These are phyloP conservation scores for Cyaniris semiargus DNA, from an alignment of 2,888 invertebrate genomes.

Conservation along the genomic window DNA sequence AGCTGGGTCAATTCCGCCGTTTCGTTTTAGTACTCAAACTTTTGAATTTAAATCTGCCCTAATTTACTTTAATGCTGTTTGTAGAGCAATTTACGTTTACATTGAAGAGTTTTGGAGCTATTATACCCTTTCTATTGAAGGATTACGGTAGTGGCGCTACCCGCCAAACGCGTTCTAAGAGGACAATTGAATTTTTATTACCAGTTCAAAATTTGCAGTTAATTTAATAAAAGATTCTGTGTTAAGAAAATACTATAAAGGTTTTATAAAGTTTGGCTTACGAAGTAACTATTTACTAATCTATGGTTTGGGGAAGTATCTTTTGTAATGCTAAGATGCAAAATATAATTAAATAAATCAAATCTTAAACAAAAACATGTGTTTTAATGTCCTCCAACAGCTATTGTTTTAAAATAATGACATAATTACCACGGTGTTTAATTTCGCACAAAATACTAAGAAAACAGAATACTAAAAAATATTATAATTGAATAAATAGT, in stretches of 20 bases:
- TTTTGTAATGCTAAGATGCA: no score
- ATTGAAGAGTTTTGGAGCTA: not conserved
- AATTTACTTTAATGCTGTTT: conserved; percentile 14
- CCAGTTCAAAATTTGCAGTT: not conserved
- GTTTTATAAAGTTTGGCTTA: no score
- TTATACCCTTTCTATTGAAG: conserved; percentile 3
- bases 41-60: conserved; percentile 20
- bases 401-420: not conserved
- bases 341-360: not conserved
- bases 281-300: no score
- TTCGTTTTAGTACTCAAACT: conserved; percentile 18
- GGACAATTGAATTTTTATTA: not conserved
- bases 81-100: conserved; percentile 8
- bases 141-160: not conserved
- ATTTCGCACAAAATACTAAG: not conserved
- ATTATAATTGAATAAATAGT: not conserved
- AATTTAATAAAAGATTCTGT: not conserved
- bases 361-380: not conserved
- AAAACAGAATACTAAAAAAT: no score
- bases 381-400: not conserved
- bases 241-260: no score
- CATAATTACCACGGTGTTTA: not conserved
- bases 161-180: not conserved
- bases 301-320: no score
- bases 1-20: conserved; percentile 18